phyloP scores from a whole-genome alignment of 2,113 vertebrate genomes.

The Equus przewalskii region DNA sequence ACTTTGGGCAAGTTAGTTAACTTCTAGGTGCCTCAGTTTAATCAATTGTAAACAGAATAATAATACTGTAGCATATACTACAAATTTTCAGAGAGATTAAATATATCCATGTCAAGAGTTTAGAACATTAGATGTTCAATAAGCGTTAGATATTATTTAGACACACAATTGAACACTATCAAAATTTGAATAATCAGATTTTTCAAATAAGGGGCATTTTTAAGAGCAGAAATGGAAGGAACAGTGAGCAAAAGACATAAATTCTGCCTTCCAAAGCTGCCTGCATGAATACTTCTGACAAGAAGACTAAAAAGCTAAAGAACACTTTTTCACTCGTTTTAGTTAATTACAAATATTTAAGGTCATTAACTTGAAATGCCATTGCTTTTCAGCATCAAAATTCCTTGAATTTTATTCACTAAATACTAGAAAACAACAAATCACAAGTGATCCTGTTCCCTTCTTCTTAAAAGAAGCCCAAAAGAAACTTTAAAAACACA shows the following conservation, averaged over 20 bases:
- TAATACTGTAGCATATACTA: neutral
- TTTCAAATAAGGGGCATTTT: neutral
- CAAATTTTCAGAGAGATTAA: neutral
- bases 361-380: constrained; percentile 8
- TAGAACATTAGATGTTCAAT: neutral
- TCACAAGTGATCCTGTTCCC: neutral
- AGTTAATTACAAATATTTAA: constrained; percentile 10
- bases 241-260: neutral
- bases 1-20: neutral
- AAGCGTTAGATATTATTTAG: neutral
- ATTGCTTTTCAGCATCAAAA: neutral
- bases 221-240: neutral
- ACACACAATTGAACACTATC: neutral
- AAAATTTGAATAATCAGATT: neutral
- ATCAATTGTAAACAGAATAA: neutral
- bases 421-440: neutral
- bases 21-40: neutral
- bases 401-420: neutral
- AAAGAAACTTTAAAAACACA: neutral
- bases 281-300: neutral
- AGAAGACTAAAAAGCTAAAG: constrained; percentile 1
- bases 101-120: neutral
- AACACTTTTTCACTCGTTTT: neutral
- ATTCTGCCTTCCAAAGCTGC: neutral
- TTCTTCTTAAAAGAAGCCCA: neutral